A percentile compares a stretch with the other conserved stretches of the same genome.
Evolutionary conservation across 2,888 invertebrate species (phyloP).

Genomic region (Cosmia pyralina): DNA sequence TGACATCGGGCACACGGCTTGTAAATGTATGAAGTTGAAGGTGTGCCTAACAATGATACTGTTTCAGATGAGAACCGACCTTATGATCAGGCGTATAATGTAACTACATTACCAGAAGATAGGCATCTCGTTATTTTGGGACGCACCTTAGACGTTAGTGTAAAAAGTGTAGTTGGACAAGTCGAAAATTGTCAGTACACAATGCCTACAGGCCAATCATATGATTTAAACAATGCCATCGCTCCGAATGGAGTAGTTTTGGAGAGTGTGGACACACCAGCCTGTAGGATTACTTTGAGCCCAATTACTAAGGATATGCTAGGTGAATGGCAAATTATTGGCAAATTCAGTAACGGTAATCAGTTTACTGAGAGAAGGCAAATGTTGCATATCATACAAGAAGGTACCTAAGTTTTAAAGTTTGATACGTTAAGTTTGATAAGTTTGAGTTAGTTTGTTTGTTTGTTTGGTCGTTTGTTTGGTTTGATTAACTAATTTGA

Average conservation of each 20-base stretch:
- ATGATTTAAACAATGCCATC: conserved; percentile 33
- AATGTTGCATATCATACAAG: conserved; percentile 65
- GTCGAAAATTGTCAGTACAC: conserved; percentile 65
- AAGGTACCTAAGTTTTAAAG: conserved; percentile 65
- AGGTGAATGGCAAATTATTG: conserved; percentile 72
- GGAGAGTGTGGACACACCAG: conserved; percentile 27
- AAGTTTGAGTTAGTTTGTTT: too few species aligned
- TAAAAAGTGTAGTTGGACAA: conserved; percentile 56
- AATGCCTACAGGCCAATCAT: conserved; percentile 61
- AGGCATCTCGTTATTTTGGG: conserved; percentile 66
- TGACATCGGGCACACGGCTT: background rate
- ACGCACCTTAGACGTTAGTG: conserved; percentile 53
- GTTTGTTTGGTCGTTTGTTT: too few species aligned
- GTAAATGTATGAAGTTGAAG: background rate
- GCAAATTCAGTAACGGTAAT: conserved; percentile 70
- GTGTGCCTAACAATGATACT: conserved; percentile 8
- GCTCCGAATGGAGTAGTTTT: conserved; percentile 61
- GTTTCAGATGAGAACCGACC: conserved; percentile 72
- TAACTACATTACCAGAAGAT: conserved; percentile 58
- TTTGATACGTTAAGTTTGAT: too few species aligned
- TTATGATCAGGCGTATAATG: conserved; percentile 71
- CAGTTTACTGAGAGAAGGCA: conserved; percentile 66
- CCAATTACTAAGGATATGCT: conserved; percentile 66
- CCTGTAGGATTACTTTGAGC: conserved; percentile 67
- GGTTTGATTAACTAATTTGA: background rate